These are phyloP conservation scores for Heterochromis multidens DNA, from an alignment of 2,113 vertebrate genomes.

Conservation along the genomic window DNA sequence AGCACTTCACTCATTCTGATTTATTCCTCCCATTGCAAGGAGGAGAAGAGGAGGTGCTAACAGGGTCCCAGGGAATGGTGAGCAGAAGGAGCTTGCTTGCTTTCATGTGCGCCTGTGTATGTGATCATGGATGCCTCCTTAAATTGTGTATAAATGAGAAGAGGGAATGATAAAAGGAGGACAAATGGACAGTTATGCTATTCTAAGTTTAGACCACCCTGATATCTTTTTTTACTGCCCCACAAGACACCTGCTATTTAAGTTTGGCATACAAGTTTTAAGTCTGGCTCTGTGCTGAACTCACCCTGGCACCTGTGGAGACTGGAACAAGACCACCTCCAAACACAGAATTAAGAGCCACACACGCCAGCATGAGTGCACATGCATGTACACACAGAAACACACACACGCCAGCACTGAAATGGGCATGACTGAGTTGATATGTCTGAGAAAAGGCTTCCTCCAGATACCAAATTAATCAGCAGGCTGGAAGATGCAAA, in stretches of 20 bases:
- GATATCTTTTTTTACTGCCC: background rate
- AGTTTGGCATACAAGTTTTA: background rate
- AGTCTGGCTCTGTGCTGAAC: constrained; percentile 1
- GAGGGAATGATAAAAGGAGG: background rate
- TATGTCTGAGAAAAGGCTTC: constrained; percentile 38
- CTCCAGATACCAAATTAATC: constrained; percentile 70
- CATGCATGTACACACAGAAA: background rate
- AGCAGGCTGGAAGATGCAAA: constrained; percentile 67
- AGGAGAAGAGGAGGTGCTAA: constrained; percentile 57
- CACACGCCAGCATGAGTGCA: background rate
- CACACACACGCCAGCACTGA: background rate
- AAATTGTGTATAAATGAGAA: background rate
- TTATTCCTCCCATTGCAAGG: constrained; percentile 57
- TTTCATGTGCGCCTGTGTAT: background rate
- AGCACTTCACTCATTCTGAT: constrained; percentile 67
- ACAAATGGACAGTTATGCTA: constrained; percentile 11
- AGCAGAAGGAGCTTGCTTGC: constrained; percentile 23
- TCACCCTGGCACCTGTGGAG: constrained; percentile 34
- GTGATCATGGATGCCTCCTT: background rate
- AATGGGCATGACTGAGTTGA: constrained; percentile 28
- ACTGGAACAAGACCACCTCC: constrained; percentile 16
- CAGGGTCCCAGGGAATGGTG: constrained; percentile 61
- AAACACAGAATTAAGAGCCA: constrained; percentile 27
- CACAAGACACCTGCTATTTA: background rate
- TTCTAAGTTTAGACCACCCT: constrained; percentile 45